Evolutionary conservation across 2,888 invertebrate genomes (phyloP).

Genomic region (Oligia strigilis): DNA sequence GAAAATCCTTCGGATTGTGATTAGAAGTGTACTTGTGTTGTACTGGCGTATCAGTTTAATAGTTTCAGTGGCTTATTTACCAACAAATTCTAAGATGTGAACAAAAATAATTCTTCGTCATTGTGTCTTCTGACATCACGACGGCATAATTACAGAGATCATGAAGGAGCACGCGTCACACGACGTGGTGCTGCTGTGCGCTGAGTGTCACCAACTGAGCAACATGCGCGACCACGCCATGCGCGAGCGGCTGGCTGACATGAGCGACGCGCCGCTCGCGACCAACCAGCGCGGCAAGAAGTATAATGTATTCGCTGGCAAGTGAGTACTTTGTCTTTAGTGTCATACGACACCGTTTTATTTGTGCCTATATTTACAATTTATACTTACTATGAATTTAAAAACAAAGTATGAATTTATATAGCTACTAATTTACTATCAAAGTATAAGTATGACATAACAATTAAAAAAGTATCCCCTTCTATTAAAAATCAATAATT

Average conservation of each 20-base stretch:
- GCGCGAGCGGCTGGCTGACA: conserved; percentile 90
- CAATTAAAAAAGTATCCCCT: not conserved
- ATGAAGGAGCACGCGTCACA: conserved; percentile 96
- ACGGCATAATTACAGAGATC: conserved; percentile 81
- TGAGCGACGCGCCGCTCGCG: conserved; percentile 86
- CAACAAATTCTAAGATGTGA: not conserved
- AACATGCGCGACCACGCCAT: conserved; percentile 92
- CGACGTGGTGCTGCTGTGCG: conserved; percentile 94
- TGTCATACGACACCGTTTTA: not conserved
- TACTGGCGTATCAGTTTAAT: not conserved
- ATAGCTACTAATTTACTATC: too few relatives aligned
- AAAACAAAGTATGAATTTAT: not conserved
- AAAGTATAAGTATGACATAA: too few relatives aligned
- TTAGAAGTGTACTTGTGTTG: not conserved
- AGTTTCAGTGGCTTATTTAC: not conserved
- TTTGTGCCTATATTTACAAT: not conserved
- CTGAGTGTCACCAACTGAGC: conserved; percentile 93
- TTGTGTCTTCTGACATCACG: not conserved
- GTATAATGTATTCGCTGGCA: conserved; percentile 76
- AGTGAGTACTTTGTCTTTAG: conserved; percentile 68
- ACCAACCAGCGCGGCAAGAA: conserved; percentile 59
- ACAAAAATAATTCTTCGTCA: not conserved
- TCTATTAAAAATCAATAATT: not conserved
- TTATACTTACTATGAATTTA: not conserved
- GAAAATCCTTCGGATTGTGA: not conserved